Evolutionary conservation across 92 coral and sea anemone genomes (phyloP).

Genomic region (Epizoanthus rinbou): DNA sequence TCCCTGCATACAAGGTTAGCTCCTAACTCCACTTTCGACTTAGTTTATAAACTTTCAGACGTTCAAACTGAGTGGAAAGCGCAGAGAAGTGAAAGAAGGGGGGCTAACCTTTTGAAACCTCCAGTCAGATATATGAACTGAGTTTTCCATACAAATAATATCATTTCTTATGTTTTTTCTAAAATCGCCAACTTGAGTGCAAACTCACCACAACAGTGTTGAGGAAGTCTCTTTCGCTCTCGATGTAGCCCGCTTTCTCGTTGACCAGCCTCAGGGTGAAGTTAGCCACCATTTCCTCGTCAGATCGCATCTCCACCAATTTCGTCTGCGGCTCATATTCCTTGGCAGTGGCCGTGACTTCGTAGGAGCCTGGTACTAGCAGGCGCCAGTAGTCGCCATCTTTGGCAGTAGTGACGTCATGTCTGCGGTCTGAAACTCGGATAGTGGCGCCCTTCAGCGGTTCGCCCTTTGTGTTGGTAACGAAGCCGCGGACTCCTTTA

Average conservation of each 20-base stretch:
- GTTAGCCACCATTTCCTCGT: conserved; percentile 65
- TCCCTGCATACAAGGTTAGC: too few relatives aligned
- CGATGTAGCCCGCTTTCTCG: conserved; percentile 51
- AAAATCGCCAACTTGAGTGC: too few relatives aligned
- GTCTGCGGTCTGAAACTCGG: conserved; percentile 95
- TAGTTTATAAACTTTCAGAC: too few relatives aligned
- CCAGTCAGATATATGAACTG: too few relatives aligned
- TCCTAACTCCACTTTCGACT: too few relatives aligned
- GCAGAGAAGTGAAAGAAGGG: too few relatives aligned
- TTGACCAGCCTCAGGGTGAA: conserved; percentile 75
- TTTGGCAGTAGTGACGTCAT: conserved; percentile 90
- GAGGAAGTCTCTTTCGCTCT: conserved; percentile 65
- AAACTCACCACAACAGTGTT: conserved; percentile 64
- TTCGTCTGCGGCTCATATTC: conserved; percentile 90
- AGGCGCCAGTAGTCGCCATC: conserved; percentile 99
- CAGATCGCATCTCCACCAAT: conserved; percentile 72
- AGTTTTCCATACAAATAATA: too few relatives aligned
- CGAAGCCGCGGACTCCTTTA: conserved; percentile 92
- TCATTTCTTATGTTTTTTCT: too few relatives aligned
- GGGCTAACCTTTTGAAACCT: too few relatives aligned
- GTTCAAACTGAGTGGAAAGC: too few relatives aligned
- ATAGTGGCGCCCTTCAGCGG: conserved; percentile 79
- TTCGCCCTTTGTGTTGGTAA: conserved; percentile 74
- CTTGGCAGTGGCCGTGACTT: conserved; percentile 80
- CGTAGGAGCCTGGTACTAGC: conserved; percentile 99